These are phyloP conservation scores for Circaetus gallicus DNA, from an alignment of 2,113 vertebrate species.

Conservation along the genomic window DNA sequence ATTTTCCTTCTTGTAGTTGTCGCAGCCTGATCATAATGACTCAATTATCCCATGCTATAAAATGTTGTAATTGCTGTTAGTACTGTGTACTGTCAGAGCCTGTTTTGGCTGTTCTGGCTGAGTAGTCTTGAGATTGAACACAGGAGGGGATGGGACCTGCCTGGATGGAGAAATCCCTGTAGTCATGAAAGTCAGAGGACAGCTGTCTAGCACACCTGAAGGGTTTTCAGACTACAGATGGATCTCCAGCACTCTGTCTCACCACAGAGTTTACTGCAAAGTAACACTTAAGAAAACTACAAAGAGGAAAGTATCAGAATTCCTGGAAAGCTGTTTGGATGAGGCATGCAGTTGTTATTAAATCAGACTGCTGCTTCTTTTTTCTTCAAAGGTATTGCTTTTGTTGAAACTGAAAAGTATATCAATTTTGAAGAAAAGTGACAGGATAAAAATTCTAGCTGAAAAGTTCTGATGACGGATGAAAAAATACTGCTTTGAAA, in stretches of 20 bases:
- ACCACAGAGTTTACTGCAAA: not conserved
- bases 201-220: not conserved
- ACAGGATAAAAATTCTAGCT: not conserved
- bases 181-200: not conserved
- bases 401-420: not conserved
- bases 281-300: not conserved
- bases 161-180: not conserved
- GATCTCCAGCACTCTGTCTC: not conserved
- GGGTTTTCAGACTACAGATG: not conserved
- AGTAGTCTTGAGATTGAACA: not conserved
- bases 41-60: constrained; percentile 16
- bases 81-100: not conserved
- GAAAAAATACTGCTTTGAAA: not conserved
- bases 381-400: not conserved
- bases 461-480: not conserved
- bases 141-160: not conserved
- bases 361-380: not conserved
- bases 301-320: not conserved
- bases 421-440: not conserved
- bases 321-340: not conserved
- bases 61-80: not conserved
- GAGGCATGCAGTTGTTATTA: not conserved
- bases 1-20: not conserved
- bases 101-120: not conserved
- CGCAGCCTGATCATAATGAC: not conserved